These are phyloP conservation scores for Ichneumoninae sp. DNA, from an alignment of 2,888 invertebrate genomes.

Conservation along the genomic window DNA sequence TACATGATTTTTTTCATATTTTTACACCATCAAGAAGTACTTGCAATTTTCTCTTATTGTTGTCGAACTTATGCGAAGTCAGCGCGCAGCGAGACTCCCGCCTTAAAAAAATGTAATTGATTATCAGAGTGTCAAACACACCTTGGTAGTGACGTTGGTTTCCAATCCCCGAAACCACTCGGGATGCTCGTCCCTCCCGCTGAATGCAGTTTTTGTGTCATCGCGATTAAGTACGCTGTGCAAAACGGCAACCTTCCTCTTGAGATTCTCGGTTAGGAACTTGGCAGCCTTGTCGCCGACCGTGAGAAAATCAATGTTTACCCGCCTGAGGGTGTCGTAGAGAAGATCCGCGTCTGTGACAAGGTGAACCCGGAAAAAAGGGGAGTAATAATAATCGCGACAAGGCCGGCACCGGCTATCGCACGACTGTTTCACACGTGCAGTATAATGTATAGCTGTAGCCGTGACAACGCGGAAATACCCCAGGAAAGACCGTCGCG, in stretches of 20 bases:
- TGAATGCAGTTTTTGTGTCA: constrained; percentile 87
- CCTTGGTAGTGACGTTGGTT: constrained; percentile 79
- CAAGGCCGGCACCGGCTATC: not conserved
- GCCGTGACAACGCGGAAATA: constrained; percentile 8
- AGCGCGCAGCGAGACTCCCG: no score
- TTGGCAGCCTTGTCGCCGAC: constrained; percentile 90
- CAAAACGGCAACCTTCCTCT: constrained; percentile 85
- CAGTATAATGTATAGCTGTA: not conserved
- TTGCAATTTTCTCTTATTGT: no score
- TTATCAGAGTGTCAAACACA: constrained; percentile 63
- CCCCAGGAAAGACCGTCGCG: not conserved
- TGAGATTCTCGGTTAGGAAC: constrained; percentile 90
- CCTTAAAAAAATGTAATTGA: not conserved
- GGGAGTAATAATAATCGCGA: constrained; percentile 20
- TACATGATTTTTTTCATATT: no score
- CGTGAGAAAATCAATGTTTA: constrained; percentile 89
- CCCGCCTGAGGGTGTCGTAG: constrained; percentile 89
- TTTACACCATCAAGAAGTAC: no score
- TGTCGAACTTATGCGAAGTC: no score
- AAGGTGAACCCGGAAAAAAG: constrained; percentile 24
- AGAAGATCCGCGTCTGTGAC: constrained; percentile 89
- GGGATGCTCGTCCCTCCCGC: constrained; percentile 89
- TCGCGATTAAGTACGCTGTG: constrained; percentile 84
- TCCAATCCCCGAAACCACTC: constrained; percentile 92
- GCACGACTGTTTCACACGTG: not conserved